A percentile compares a stretch with the other conserved stretches of the same genome.
phyloP scores from a whole-genome alignment of 2,113 vertebrate genomes.

The Petrocephalus microphthalmus region DNA sequence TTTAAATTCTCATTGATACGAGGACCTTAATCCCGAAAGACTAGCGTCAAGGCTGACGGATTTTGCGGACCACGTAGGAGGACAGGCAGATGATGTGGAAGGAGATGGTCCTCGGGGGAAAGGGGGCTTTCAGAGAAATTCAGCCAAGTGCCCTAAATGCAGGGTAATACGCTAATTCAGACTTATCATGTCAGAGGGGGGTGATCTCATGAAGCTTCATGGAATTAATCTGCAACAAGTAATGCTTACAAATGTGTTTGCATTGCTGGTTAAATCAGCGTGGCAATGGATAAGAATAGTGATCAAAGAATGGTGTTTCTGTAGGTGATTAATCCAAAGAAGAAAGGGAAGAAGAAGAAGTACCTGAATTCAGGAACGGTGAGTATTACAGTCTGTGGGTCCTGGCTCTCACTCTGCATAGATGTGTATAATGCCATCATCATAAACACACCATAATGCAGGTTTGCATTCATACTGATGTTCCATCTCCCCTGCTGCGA shows the following conservation, averaged over 20 bases:
- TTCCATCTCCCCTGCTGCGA: no score
- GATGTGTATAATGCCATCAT: neutral
- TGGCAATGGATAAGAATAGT: neutral
- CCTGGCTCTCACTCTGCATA: neutral
- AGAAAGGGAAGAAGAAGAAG: slow-evolving; percentile 97
- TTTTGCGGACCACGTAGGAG: neutral
- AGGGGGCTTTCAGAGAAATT: neutral
- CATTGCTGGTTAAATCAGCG: neutral
- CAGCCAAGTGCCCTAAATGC: neutral
- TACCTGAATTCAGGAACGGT: slow-evolving; percentile 97
- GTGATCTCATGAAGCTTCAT: neutral
- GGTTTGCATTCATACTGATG: neutral
- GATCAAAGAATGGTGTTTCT: slow-evolving; percentile 1
- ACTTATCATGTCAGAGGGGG: neutral
- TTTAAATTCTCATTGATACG: slow-evolving; percentile 28
- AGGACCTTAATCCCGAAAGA: neutral
- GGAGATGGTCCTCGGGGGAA: neutral
- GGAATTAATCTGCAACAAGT: neutral
- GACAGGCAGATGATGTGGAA: slow-evolving; percentile 6
- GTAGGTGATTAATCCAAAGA: slow-evolving; percentile 96
- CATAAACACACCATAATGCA: neutral
- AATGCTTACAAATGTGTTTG: neutral
- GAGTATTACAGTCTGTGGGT: slow-evolving; percentile 44
- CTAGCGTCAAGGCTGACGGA: neutral
- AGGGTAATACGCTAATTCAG: neutral